Conservation (phyloP, 2,113 vertebrate species). For the Burhinus oedicnemus region DNA sequence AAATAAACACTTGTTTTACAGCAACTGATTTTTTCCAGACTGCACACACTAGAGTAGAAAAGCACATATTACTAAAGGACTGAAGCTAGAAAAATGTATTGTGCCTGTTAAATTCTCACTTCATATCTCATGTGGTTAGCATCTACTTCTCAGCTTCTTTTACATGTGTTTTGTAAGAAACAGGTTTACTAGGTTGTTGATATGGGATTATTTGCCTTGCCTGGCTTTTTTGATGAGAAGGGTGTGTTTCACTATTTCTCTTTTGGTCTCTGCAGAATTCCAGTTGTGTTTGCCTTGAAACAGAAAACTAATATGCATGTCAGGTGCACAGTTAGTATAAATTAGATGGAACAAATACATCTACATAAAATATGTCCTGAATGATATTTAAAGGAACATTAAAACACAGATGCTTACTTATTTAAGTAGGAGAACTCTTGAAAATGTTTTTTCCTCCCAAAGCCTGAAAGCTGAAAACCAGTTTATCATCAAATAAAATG, state of each 20-base stretch:
- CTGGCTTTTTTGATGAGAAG: neutral
- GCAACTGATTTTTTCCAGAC: neutral
- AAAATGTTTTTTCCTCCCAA: neutral
- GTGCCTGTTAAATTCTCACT: neutral
- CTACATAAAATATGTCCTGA: neutral
- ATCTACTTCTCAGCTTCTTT: neutral
- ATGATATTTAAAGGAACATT: neutral
- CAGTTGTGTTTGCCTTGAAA: constrained; percentile 5
- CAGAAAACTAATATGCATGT: neutral
- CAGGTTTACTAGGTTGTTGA: neutral
- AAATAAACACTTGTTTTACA: neutral
- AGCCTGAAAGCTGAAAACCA: neutral
- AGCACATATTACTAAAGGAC: neutral
- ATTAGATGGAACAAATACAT: neutral
- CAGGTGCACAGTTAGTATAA: neutral
- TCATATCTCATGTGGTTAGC: neutral
- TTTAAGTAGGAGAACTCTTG: neutral
- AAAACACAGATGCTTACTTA: constrained; percentile 15
- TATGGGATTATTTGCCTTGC: neutral
- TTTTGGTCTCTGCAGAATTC: neutral
- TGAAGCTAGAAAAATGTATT: neutral
- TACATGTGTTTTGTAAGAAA: neutral
- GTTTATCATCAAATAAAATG: constrained; percentile 43
- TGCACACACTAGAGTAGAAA: neutral
- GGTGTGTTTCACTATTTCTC: neutral